Base-by-base conservation (phyloP, 2,113 vertebrate genomes). In the Cariama cristata region DNA sequence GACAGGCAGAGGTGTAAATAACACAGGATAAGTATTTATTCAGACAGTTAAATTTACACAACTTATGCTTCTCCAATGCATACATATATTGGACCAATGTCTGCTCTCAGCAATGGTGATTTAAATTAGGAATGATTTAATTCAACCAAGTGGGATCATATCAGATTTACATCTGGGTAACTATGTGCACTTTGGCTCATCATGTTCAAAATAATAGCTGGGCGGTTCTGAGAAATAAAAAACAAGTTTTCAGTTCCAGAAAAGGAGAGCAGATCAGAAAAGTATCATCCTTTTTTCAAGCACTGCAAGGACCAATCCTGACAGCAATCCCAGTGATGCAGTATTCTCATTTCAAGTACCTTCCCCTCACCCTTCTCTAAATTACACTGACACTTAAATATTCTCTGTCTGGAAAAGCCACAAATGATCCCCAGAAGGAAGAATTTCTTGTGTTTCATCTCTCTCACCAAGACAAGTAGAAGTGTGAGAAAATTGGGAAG, bases 21-120 rank as follows among this genome's bases (percentile, higher is more conserved):
- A 91, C 45, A 60, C 63, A 89, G 69, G 59, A 53, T 35, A 75
- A 72, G 40, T 60, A 90, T 98, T 98, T 97, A 97, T 97, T 97
- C 90, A 93, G 87, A 52, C 50, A 90, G 64, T 49, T 85, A 55
- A 88, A 94, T 86, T 91, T 95, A 93, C 33, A 68, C 63, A 75
- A 87, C 50, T 79, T 91, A 74, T 1, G 12, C 52, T 96, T 96
- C 77, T 77, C 86, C n/a, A 92, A 30, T 45, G 69, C 30, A 85
- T 63, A 90, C 79, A 66, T 69, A 60, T 10, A 75, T 33, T 44
- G 52, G 82, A 86, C 49, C 85, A 79, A 87, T 4, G 18, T 73
- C 66, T 93, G 79, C 50, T 93, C 59, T 92, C 72, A 80, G 74
- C 47, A 93, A 72, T n/a, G 32, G 59, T 22, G 68, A 82, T 94